Percentiles rank a stretch among this genome's conserved stretches.
These are phyloP conservation scores for Vanessa atalanta DNA, from an alignment of 1,140 invertebrate species.

Conservation along the genomic window DNA sequence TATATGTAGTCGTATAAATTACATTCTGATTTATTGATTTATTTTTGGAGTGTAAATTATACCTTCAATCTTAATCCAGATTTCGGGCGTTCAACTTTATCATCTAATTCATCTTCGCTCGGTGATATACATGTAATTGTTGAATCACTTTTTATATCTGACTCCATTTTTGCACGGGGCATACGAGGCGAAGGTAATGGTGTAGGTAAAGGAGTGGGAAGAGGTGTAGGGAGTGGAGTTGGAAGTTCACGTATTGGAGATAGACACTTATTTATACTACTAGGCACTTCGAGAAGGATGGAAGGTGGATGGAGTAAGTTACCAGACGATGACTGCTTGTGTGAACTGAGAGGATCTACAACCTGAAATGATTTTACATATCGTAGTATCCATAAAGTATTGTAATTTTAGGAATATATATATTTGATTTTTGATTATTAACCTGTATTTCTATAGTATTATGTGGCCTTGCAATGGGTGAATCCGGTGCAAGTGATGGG, in stretches of 20 bases:
- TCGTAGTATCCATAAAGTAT: neutral
- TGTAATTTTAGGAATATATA: neutral
- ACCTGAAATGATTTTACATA: conserved; percentile 69
- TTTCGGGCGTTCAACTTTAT: conserved; percentile 58
- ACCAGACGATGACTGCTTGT: conserved; percentile 79
- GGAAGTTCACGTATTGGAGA: conserved; percentile 88
- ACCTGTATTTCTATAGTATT: conserved; percentile 83
- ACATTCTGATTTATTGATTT: neutral
- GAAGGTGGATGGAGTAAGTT: conserved; percentile 85
- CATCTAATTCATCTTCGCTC: conserved; percentile 75
- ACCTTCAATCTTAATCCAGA: conserved; percentile 72
- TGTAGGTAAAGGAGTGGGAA: conserved; percentile 85
- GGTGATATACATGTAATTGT: conserved; percentile 60
- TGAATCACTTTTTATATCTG: conserved; percentile 61
- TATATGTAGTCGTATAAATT: neutral
- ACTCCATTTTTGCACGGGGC: conserved; percentile 70
- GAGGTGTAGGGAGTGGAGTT: conserved; percentile 86
- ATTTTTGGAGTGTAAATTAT: neutral
- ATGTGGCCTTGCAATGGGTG: conserved; percentile 76
- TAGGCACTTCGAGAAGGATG: conserved; percentile 87
- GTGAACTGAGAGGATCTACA: conserved; percentile 84
- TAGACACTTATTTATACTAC: conserved; percentile 85
- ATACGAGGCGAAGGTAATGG: conserved; percentile 80
- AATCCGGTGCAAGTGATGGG: conserved; percentile 82
- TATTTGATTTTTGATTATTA: neutral